Percentiles rank a stretch among this genome's conserved stretches.
Conservation (phyloP, 1,140 invertebrate genomes). For the Chironomus striatipennis region DNA sequence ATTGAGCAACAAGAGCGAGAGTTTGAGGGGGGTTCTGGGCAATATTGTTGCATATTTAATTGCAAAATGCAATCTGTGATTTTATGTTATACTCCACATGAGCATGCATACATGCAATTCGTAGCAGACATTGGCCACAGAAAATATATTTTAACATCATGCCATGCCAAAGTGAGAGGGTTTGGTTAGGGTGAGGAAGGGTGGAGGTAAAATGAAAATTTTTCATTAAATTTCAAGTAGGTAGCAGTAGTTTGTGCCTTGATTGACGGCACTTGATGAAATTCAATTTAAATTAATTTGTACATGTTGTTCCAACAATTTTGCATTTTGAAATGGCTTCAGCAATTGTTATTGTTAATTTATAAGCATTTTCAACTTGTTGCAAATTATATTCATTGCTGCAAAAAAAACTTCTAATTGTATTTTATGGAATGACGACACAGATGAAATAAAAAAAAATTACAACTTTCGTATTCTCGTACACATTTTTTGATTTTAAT, state of each 20-base stretch:
- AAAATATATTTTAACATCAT: background rate
- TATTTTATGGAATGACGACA: background rate
- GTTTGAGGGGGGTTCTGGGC: background rate
- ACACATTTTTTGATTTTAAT: too few relatives aligned
- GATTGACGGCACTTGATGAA: constrained; percentile 11
- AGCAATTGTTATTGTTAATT: constrained; percentile 3
- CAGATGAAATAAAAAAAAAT: background rate
- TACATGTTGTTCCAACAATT: constrained; percentile 13
- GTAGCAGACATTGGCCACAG: background rate
- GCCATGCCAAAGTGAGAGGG: background rate
- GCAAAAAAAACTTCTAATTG: constrained; percentile 12
- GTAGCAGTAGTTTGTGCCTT: background rate
- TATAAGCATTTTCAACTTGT: constrained; percentile 13
- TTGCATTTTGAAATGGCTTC: background rate
- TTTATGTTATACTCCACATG: background rate
- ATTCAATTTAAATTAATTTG: constrained; percentile 15
- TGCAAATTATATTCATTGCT: background rate
- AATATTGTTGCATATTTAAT: constrained; percentile 10
- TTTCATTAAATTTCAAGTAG: constrained; percentile 9
- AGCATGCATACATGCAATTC: background rate
- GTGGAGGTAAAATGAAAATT: background rate
- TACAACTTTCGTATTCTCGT: too few relatives aligned
- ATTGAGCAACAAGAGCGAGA: background rate
- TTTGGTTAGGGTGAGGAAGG: background rate
- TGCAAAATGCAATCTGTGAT: constrained; percentile 12